Evolutionary conservation across 1,140 invertebrate genomes (phyloP).

Genomic region (Caenorhabditis remanei): DNA sequence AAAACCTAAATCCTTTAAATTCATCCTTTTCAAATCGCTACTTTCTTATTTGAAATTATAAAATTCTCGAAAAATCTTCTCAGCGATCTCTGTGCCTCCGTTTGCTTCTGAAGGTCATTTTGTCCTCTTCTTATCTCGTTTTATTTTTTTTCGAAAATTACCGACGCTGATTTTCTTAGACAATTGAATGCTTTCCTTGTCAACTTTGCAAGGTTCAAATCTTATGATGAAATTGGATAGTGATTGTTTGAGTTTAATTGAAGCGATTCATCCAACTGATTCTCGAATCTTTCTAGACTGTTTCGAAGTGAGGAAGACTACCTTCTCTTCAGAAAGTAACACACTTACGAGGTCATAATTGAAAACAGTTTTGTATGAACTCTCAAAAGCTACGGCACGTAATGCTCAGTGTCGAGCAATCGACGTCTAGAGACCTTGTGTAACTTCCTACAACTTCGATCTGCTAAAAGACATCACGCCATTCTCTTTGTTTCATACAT

Average conservation of each 20-base stretch:
- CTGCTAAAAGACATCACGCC: conserved; percentile 38
- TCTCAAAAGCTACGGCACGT: no score
- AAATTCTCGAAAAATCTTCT: neutral
- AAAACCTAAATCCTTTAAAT: no score
- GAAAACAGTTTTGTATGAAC: no score
- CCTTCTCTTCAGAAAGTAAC: no score
- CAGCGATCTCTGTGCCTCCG: neutral
- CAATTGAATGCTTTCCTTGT: conserved; percentile 28
- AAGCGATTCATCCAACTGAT: no score
- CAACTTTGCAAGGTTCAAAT: conserved; percentile 1
- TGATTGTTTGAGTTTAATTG: neutral
- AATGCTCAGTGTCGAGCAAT: no score
- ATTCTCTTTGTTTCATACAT: neutral
- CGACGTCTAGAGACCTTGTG: neutral
- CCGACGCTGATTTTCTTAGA: conserved; percentile 6
- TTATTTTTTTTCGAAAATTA: conserved; percentile 1
- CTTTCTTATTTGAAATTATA: neutral
- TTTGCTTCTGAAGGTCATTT: conserved; percentile 2
- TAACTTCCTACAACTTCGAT: neutral
- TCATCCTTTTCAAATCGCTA: no score
- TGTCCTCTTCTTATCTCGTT: neutral
- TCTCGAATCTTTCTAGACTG: no score
- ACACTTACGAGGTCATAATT: no score
- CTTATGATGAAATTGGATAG: neutral
- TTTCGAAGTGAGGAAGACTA: no score